Evolutionary conservation across 1,140 invertebrate species (phyloP), one percentile per base, ranked within the genome.

Genomic region (Lamellibrachia luymesi): DNA sequence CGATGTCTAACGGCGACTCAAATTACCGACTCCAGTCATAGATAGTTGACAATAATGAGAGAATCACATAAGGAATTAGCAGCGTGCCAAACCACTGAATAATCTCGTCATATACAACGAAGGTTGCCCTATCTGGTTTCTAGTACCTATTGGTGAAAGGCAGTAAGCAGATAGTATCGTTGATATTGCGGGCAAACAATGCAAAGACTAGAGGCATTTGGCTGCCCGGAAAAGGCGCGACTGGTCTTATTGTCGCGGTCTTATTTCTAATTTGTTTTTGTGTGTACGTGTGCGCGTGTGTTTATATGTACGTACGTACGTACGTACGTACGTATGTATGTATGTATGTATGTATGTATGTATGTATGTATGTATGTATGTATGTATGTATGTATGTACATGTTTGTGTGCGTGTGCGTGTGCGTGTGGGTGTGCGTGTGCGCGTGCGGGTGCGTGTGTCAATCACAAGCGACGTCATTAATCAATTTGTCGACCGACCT

Each of bases 391-490:
- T 0, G 17, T 17, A 56, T 56, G 17, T 17, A 56, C 17, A 56
- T 17, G 17, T 56, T 38, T 38, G 38, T 38, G 38, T 90, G n/a
- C 80, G 80, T n/a, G 80, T n/a, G 1, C 80, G 80, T 90, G n/a
- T 90, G n/a, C 80, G 80, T 90, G 17, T 90, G 80, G 80, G n/a
- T n/a, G 80, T 22, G n/a, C 80, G 80, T n/a, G 80, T 90, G 80
- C 38, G 38, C 38, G 38, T 38, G 38, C 38, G 38, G 0, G 38
- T 38, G 38, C 38, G 38, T 38, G 38, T n/a, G n/a, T 1, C 17
- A 17, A 90, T 38, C 38, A 38, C 38, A 0, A 38, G 38, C 38
- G 38, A 38, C 38, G 38, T 38, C 38, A 38, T 38, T 38, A 38
- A 38, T 38, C 38, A 38, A 38, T 38, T 38, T 38, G 38, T 38